Conservation (phyloP, 2,113 vertebrate species). For the Ginglymostoma cirratum region DNA sequence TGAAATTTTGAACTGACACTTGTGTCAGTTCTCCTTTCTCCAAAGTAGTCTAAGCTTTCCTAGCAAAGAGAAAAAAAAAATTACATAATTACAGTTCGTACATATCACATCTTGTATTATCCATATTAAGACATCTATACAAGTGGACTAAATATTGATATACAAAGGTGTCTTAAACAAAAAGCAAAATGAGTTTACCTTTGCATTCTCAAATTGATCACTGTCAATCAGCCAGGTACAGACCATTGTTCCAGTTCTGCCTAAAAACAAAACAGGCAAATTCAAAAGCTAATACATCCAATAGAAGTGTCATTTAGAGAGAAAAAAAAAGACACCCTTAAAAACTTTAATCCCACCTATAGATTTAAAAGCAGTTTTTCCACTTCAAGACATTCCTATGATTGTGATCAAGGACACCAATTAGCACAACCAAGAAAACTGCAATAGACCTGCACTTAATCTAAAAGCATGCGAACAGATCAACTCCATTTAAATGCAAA, state of each 20-base stretch:
- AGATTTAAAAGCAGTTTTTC: not conserved
- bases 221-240: conserved; percentile 35
- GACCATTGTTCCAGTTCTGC: conserved; percentile 32
- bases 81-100: not conserved
- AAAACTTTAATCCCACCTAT: not conserved
- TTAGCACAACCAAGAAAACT: not conserved
- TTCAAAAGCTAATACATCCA: not conserved
- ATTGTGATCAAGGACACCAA: not conserved
- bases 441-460: not conserved
- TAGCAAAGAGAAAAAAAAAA: conserved; percentile 41
- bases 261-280: not conserved
- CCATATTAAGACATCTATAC: not conserved
- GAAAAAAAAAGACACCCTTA: not conserved
- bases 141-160: not conserved
- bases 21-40: conserved; percentile 82
- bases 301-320: not conserved
- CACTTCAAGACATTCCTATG: not conserved
- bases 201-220: conserved; percentile 35
- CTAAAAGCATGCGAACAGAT: not conserved
- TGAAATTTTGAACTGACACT: conserved; percentile 81
- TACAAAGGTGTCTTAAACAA: not conserved
- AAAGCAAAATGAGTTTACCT: not conserved
- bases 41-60: conserved; percentile 87
- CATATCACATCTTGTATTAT: too few species aligned
- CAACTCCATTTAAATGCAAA: not conserved